Evolutionary conservation across 1,140 invertebrate genomes (phyloP).

Genomic region (Drosophila bipectinata): DNA sequence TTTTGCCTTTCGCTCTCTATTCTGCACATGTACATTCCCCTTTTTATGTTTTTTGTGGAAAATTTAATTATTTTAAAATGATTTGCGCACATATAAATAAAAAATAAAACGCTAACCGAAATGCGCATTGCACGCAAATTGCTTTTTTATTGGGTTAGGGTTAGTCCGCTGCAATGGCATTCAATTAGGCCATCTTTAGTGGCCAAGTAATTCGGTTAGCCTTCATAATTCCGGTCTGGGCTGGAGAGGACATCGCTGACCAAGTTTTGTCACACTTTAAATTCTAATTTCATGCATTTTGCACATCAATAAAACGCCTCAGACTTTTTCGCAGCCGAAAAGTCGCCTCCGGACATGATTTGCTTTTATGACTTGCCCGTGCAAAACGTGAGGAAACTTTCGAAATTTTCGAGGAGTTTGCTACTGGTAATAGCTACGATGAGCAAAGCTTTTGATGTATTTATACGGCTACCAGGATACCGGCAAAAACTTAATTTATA

Average conservation of each 20-base stretch:
- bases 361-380: conserved; percentile 65
- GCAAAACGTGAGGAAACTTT: conserved; percentile 72
- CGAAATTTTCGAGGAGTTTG: conserved; percentile 16
- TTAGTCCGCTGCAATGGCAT: conserved; percentile 49
- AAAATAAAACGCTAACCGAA: conserved; percentile 36
- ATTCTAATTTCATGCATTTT: conserved; percentile 81
- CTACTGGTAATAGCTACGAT: conserved; percentile 23
- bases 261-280: conserved; percentile 72
- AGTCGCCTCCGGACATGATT: conserved; percentile 56
- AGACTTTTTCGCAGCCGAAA: conserved; percentile 39
- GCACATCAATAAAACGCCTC: conserved; percentile 74
- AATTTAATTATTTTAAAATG: conserved; percentile 82
- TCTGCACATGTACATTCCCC: conserved; percentile 12
- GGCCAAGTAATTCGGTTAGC: conserved; percentile 54
- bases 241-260: conserved; percentile 17
- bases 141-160: conserved; percentile 71
- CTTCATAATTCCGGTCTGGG: conserved; percentile 37
- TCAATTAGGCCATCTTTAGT: conserved; percentile 72
- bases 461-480: conserved; percentile 21
- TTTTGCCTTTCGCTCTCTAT: conserved; percentile 20
- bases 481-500: conserved; percentile 42
- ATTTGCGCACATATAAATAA: conserved; percentile 60
- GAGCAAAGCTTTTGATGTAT: conserved; percentile 56
- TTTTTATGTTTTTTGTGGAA: conserved; percentile 26
- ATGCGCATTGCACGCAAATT: conserved; percentile 62